These are phyloP conservation scores for Cynopterus brachyotis DNA, from an alignment of 2,113 vertebrate species.

Conservation along the genomic window DNA sequence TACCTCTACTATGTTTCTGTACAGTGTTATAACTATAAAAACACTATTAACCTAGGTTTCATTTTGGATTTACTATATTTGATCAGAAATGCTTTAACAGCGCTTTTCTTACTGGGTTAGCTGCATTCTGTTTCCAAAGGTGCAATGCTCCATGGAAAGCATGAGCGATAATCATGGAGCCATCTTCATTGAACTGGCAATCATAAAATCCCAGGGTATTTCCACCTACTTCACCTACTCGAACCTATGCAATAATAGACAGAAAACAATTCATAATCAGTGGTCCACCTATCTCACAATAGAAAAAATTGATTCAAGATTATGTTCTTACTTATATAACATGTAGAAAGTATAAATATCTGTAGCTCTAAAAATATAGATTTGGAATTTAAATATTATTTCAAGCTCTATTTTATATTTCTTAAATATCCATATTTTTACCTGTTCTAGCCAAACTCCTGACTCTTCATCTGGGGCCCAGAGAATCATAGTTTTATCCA, in stretches of 20 bases:
- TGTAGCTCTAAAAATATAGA: not conserved
- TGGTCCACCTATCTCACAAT: not conserved
- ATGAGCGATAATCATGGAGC: constrained; percentile 93
- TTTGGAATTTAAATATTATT: not conserved
- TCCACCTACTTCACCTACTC: constrained; percentile 97
- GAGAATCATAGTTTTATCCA: constrained; percentile 98
- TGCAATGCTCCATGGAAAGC: constrained; percentile 96
- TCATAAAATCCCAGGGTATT: constrained; percentile 97
- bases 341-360: not conserved
- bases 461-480: constrained; percentile 97
- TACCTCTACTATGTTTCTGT: not conserved
- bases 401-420: constrained; percentile 11
- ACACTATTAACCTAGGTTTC: not conserved
- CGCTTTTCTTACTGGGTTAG: constrained; percentile 82
- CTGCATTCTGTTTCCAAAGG: constrained; percentile 90
- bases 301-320: not conserved
- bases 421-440: constrained; percentile 75
- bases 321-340: not conserved
- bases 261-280: constrained; percentile 56
- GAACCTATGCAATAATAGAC: constrained; percentile 86
- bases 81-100: not conserved
- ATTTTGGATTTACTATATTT: not conserved
- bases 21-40: not conserved
- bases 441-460: constrained; percentile 97
- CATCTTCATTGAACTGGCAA: constrained; percentile 94